phyloP scores from a whole-genome alignment of 2,797 vertebrate genomes.

The Spinus olivaceus region DNA sequence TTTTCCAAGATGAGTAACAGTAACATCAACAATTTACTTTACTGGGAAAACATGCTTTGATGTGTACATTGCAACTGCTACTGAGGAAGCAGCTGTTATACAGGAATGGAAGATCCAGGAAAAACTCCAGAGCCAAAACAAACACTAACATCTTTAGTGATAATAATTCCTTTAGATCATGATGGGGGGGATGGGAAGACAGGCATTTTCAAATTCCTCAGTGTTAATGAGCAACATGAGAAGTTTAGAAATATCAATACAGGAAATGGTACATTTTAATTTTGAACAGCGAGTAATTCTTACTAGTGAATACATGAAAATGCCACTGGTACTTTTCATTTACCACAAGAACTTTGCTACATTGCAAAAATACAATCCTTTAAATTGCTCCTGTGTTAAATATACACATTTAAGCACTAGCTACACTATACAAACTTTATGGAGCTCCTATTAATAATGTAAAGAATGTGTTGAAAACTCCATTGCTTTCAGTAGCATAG shows the following conservation, averaged over 20 bases:
- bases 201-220: not conserved
- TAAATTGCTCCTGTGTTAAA: not conserved
- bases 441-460: not conserved
- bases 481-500: not conserved
- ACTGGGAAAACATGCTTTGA: constrained; percentile 17
- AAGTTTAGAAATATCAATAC: not conserved
- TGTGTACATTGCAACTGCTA: not conserved
- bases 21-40: constrained; percentile 10
- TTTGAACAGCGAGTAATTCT: not conserved
- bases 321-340: not conserved
- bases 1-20: not conserved
- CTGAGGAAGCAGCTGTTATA: constrained; percentile 41
- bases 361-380: not conserved
- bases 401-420: not conserved
- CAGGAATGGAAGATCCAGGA: not conserved
- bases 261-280: not conserved
- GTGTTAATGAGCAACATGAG: not conserved
- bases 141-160: not conserved
- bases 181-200: not conserved
- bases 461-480: not conserved
- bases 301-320: not conserved
- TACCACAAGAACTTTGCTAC: not conserved
- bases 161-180: not conserved
- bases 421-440: not conserved
- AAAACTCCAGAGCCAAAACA: constrained; percentile 11